phyloP scores from a whole-genome alignment of 2,113 vertebrate species.

The Echinops telfairi region DNA sequence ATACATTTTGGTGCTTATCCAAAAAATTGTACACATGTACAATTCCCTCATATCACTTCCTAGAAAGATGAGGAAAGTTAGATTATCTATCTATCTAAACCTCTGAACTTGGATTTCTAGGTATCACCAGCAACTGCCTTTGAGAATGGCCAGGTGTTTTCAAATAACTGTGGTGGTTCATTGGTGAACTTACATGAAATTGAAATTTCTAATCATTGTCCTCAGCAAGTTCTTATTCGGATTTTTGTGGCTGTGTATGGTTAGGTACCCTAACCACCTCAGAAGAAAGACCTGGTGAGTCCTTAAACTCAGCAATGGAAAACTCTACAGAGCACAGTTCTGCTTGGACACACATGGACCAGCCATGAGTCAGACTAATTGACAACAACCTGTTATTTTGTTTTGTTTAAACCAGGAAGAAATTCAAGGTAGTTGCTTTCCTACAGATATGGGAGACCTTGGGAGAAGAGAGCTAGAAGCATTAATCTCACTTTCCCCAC shows the following conservation, averaged over 20 bases:
- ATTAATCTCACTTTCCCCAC: slow-evolving; percentile 28
- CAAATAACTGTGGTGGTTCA: slow-evolving; percentile 41
- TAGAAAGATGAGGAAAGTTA: background rate
- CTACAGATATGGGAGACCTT: background rate
- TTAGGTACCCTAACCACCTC: background rate
- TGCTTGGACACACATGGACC: background rate
- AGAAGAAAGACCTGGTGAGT: background rate
- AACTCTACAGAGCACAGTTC: background rate
- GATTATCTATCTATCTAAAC: background rate
- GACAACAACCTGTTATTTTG: background rate
- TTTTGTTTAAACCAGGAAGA: slow-evolving; percentile 27
- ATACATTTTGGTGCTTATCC: background rate
- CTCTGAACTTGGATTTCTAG: slow-evolving; percentile 3
- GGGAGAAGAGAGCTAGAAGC: background rate
- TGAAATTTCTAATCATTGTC: background rate
- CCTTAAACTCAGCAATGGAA: background rate
- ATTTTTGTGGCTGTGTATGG: background rate
- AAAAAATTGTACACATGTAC: background rate
- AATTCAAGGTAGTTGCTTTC: background rate
- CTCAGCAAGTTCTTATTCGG: slow-evolving; percentile 9
- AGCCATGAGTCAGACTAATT: background rate
- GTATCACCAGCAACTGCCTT: background rate
- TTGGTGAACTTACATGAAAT: slow-evolving; percentile 23
- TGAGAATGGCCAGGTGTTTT: background rate
- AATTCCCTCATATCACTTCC: background rate